Evolutionary conservation across 2,888 invertebrate species (phyloP).

Genomic region (Empis stercorea): DNA sequence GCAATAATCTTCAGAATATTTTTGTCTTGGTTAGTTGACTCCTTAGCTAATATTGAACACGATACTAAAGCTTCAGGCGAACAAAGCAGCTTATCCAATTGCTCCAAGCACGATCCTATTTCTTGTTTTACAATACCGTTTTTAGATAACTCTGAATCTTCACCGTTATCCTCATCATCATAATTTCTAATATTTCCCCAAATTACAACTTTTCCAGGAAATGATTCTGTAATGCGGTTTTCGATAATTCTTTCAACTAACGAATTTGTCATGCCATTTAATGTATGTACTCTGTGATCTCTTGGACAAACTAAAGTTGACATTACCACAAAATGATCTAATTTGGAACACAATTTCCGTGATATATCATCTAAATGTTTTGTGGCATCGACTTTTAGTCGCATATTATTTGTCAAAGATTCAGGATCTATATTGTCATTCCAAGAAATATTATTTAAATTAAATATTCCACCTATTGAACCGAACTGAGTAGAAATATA

Average conservation of each 20-base stretch:
- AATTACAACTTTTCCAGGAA: slow-evolving; percentile 72
- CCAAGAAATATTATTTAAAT: slow-evolving; percentile 80
- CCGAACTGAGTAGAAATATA: slow-evolving; percentile 47
- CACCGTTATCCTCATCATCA: slow-evolving; percentile 65
- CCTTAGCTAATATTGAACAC: slow-evolving; percentile 80
- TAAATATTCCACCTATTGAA: slow-evolving; percentile 73
- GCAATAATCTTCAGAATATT: slow-evolving; percentile 61
- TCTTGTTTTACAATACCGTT: slow-evolving; percentile 77
- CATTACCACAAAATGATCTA: slow-evolving; percentile 74
- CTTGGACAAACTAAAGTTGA: slow-evolving; percentile 85
- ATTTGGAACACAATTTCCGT: slow-evolving; percentile 41
- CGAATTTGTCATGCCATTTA: slow-evolving; percentile 82
- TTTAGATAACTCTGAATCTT: slow-evolving; percentile 54
- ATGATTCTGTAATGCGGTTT: slow-evolving; percentile 49
- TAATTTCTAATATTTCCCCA: slow-evolving; percentile 90
- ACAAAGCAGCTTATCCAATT: slow-evolving; percentile 59
- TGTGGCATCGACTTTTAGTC: slow-evolving; percentile 44
- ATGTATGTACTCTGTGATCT: slow-evolving; percentile 82
- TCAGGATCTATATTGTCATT: slow-evolving; percentile 64
- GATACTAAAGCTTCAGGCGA: slow-evolving; percentile 57
- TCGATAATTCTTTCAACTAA: slow-evolving; percentile 83
- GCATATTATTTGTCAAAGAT: slow-evolving; percentile 33
- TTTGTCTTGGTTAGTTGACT: slow-evolving; percentile 47
- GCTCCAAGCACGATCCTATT: slow-evolving; percentile 65
- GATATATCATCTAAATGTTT: slow-evolving; percentile 57